Evolutionary conservation across 2,113 vertebrate species (phyloP), one percentile per base, ranked within the genome.

Genomic region (Kobus ellipsiprymnus): DNA sequence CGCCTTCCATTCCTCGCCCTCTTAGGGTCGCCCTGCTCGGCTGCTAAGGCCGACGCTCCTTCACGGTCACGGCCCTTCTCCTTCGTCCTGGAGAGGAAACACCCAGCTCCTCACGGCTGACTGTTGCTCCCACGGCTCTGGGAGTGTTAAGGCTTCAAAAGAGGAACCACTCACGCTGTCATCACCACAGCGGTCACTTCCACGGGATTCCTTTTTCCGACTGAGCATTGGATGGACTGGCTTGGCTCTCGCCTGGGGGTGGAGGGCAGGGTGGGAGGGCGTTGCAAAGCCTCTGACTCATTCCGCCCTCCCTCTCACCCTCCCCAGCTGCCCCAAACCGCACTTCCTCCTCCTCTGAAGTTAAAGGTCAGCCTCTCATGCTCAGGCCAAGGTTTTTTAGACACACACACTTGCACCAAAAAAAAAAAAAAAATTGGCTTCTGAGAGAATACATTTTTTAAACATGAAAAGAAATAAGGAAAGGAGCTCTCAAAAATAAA

Each of bases 331-430:
- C 80, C 94, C 85, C 14, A 62, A 7, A 0, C 62, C 12, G 11
- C 54, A 94, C 92, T 90, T 97, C 93, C 97, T 97, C 87, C 60
- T 87, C 81, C 55, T 89, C 89, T 54, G 50, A 93, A 93, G 83
- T 85, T 82, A 91, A 97, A 97, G 92, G 95, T 97, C 97, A 95
- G 83, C 55, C 85, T 91, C 91, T 83, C 60, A 27, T 21, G 57
- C 74, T 90, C 94, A 8, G 19, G 90, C 90, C 93, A 91, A 88
- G 55, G 33, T 82, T 93, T 95, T 64, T 50, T 8, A 33, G 95
- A 95, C 36, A 52, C 4, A 55, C 46, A 92, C 27, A 92, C 14
- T 40, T n/a, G 44, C n/a, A 67, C 64, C 48, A 50, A 2, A 50
- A 1, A 15, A 17, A 85, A 44, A 59, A 36, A 36, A 36, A 36